Evolutionary conservation across 2,113 vertebrate species (phyloP), one percentile per base, ranked within the genome.

Genomic region (Ceuthmochares aereus): DNA sequence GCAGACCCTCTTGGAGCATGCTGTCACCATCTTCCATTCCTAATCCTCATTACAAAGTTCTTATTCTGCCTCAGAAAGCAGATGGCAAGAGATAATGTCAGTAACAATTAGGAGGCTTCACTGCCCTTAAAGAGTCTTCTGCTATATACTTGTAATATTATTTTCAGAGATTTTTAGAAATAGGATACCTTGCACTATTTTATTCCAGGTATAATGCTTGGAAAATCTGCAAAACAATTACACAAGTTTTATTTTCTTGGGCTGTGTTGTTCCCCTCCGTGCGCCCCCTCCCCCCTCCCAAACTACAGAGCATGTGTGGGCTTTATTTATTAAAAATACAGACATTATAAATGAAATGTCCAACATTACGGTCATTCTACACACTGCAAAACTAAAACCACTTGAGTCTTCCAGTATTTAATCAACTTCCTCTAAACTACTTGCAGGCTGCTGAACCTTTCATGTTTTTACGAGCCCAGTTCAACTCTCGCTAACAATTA

Each of bases 61-160:
- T 97, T 93, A 95, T 97, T 97, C 97, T 97, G 97, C 97, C 96
- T 97, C 96, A 96, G 97, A 97, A 97, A 98, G 97, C 98, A 99
- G 98, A 97, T 98, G 98, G 98, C 97, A 98, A 98, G 96, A 98
- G 97, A 98, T 98, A 99, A 98, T 98, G 98, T 98, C 98, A 98
- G 96, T 96, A 97, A 97, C 98, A 97, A 99, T 95, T 93, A 98
- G 90, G 87, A 94, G 87, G 96, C 96, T 97, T 89, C 95, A 97
- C 94, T 96, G 97, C 94, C 93, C 64, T 91, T 73, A 75, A 85
- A 66, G 83, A 83, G 70, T 81, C 63, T 66, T 83, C 85, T 91
- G 76, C 67, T 84, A n/a, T 7, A 85, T 16, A n/a, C 70, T 52
- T 82, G 14, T 36, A 85, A 58, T 68, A 42, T 45, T 55, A 70